Base-by-base conservation (phyloP, 2,888 invertebrate species). In the Brachyptera putata region DNA sequence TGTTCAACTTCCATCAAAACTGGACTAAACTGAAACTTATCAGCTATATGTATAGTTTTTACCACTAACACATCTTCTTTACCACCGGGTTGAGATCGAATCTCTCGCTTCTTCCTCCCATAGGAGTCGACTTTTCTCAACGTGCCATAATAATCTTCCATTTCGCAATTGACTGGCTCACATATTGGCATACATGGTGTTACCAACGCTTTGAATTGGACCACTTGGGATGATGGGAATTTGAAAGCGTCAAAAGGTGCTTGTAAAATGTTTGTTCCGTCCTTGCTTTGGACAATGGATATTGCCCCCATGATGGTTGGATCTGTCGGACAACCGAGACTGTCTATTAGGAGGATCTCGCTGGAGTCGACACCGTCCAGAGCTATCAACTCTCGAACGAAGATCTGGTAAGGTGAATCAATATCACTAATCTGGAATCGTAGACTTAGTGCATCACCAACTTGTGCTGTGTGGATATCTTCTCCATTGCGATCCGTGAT, bases 81-180 rank as follows among this genome's bases (percentile, higher is more conserved):
- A 3, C 7, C 56, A 16, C 43, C 63, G 63, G 34, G 63, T 63
- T 14, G 66, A 56, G 46, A 67, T 61, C 39, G 66, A 62, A 36
- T 66, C 61, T 46, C 68, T 64, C 49, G 66, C 66, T 90, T 83
- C 76, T 87, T 87, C 73, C 86, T 84, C 64, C 94, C 94, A 76
- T 84, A 91, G 43, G 93, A 93, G 67, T 87, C 83, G 66, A 91
- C 83, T 57, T 66, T 64, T 61, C 49, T 71, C 74, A 77, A 71
- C 25, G 69, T 67, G 1, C 73, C 72, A 53, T 71, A 70, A 57
- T 72, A 71, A 53, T 72, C 72, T 50, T 70, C 70, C 11, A 71
- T 64, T 22, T 70, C 67, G 63, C 75, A 75, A 26, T 69, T 67
- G 13, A 70, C 70, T 1, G 73, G 73, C 43, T 71, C 70, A 61